Base-by-base conservation (phyloP, 2,888 invertebrate species). In the Ectemnius continuus region DNA sequence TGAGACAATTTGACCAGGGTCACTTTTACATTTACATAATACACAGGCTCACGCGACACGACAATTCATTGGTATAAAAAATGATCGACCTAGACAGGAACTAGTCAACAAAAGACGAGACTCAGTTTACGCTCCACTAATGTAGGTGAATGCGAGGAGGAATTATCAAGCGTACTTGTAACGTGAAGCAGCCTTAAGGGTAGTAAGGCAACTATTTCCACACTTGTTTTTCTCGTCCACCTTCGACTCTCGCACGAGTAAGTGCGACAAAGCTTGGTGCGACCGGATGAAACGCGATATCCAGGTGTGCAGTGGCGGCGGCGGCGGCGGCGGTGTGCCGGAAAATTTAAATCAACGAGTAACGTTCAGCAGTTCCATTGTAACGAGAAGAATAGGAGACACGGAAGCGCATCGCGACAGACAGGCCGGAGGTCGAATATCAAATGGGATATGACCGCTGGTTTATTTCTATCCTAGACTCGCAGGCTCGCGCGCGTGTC, bases 261-360 rank as follows among this genome's bases (percentile, higher is more conserved):
- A 11, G 16, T 52, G 5, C 2, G 58, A 18, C 13, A 47, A 45
- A 45, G 6, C 46, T 11, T 4, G 11, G 45, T 0, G 26, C 52
- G 20, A 18, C 18, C 52, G 18, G 63, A 57, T 18, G 57, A 45
- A 46, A 26, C 4, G 60, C 69, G 81, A 81, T 81, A 78, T 57
- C 58, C 70, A 72, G 73, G 63, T 62, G 70, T 47, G 61, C 64
- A 60, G 59, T 58, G 70, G 23, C 23, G 23, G 20, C 75, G 70
- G 23, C 23, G 23, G 20, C 75, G 71, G 67, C 76, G 70, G 52
- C 70, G 69, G 69, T 76, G 73, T 76, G 76, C 83, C 81, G 83
- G 83, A 83, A 83, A 83, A 83, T 83, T 83, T 83, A 83, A 83
- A 83, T 83, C 81, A 83, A 78, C 79, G 81, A 81, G 81, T 83